Percentiles rank a stretch among this genome's conserved stretches.
Evolutionary conservation across 2,888 invertebrate genomes (phyloP).

Genomic region (Antheraea yamamai): DNA sequence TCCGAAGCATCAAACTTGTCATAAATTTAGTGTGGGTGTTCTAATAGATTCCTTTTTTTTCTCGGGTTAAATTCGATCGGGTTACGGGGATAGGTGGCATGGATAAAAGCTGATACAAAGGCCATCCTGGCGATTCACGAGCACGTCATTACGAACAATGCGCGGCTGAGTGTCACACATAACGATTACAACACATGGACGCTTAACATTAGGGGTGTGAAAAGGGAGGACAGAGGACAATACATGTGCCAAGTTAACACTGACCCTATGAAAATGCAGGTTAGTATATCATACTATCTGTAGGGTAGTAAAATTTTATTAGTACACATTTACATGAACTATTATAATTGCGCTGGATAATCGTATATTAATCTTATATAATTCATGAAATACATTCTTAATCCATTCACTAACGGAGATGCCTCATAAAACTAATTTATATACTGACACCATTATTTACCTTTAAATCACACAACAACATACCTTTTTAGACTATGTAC

Average conservation of each 20-base stretch:
- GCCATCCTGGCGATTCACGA: constrained; percentile 96
- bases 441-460: neutral
- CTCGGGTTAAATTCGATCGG: constrained; percentile 25
- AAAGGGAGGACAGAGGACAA: constrained; percentile 92
- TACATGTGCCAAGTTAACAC: constrained; percentile 98
- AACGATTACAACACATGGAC: constrained; percentile 97
- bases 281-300: constrained; percentile 44
- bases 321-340: too few species aligned
- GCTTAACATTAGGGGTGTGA: constrained; percentile 91
- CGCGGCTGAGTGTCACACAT: constrained; percentile 93
- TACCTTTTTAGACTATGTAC: neutral
- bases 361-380: too few species aligned
- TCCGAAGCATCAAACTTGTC: constrained; percentile 10
- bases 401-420: neutral
- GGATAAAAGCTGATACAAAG: constrained; percentile 97
- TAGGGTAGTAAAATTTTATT: neutral
- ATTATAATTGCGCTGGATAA: too few species aligned
- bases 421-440: neutral
- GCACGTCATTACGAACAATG: constrained; percentile 96
- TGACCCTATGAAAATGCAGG: constrained; percentile 97
- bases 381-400: neutral
- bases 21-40: constrained; percentile 11
- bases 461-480: neutral
- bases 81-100: constrained; percentile 87
- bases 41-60: constrained; percentile 26